Conservation (phyloP, 1,140 invertebrate species). For the Gryon sp. region DNA sequence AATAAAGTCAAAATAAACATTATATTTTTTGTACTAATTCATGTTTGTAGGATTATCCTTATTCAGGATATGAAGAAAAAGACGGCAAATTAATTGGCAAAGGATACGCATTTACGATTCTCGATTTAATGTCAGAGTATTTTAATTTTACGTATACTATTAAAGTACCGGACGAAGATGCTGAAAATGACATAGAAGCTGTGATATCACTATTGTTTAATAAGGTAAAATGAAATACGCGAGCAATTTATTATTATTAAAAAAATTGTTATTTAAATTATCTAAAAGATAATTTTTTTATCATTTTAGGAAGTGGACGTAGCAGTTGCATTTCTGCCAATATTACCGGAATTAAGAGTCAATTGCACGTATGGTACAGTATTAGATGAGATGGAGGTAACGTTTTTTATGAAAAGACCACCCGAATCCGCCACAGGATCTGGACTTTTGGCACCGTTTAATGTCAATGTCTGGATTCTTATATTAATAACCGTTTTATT, state of each 20-base stretch:
- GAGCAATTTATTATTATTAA: too few relatives aligned
- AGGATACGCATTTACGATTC: constrained; percentile 86
- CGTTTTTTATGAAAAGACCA: constrained; percentile 88
- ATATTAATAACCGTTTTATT: constrained; percentile 86
- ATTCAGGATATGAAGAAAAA: constrained; percentile 70
- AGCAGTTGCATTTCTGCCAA: constrained; percentile 87
- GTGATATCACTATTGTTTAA: constrained; percentile 82
- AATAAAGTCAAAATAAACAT: constrained; percentile 11
- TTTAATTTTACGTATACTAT: constrained; percentile 87
- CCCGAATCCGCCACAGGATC: constrained; percentile 89
- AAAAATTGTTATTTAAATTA: constrained; percentile 3
- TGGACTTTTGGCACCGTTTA: constrained; percentile 89
- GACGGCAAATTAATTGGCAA: constrained; percentile 82
- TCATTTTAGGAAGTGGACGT: constrained; percentile 85
- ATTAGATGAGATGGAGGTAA: constrained; percentile 87
- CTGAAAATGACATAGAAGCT: constrained; percentile 73
- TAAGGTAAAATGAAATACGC: too few relatives aligned
- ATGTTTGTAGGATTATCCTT: constrained; percentile 73
- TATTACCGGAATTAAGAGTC: constrained; percentile 81
- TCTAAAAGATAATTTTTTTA: constrained; percentile 24
- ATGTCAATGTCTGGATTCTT: constrained; percentile 87
- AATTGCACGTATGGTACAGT: constrained; percentile 83
- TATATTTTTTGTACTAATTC: constrained; percentile 2
- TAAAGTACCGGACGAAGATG: constrained; percentile 81
- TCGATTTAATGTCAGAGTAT: constrained; percentile 84